Base-by-base conservation (phyloP, 2,113 vertebrate species). In the Periophthalmus modestus region DNA sequence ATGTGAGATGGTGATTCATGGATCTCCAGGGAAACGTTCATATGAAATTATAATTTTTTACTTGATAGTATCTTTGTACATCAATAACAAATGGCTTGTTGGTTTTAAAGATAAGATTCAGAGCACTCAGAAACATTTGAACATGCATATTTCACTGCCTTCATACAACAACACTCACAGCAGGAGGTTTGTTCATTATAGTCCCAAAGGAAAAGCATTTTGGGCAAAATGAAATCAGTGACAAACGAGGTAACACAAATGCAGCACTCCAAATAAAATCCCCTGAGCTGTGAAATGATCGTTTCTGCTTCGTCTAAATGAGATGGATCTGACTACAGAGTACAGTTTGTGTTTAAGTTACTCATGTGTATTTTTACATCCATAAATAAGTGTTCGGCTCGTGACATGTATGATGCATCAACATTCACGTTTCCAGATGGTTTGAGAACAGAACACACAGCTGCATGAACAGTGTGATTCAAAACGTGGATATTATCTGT, bases 261-360 rank as follows among this genome's bases (percentile, higher is more conserved):
- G 82, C 78, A 58, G 75, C 78, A 78, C 72, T 77, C 67, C 62
- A 86, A 86, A 81, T 87, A 84, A 86, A 89, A 89, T 75, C 74
- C 79, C 68, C 76, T 84, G 86, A 87, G 77, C 86, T 89, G 86
- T 90, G 88, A 91, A 89, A 89, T 87, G 76, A 85, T 82, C 76
- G 85, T 89, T 87, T 83, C 73, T 82, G 76, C 73, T 47, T 79
- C 77, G 77, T 80, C 80, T 84, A 82, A 89, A 91, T 84, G 83
- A 86, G 79, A 79, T 78, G 69, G 75, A 88, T 73, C 71, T 66
- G 72, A 71, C 74, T 71, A 67, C 81, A 81, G 67, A 80, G 72
- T 65, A 78, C 69, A 46, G 65, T 74, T 80, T 50, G 46, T 78
- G 62, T 57, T 36, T 70, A 72, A 74, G 65, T 34, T 55, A n/a